These are phyloP conservation scores for Isichthys henryi DNA, from an alignment of 2,113 vertebrate species.

Conservation along the genomic window DNA sequence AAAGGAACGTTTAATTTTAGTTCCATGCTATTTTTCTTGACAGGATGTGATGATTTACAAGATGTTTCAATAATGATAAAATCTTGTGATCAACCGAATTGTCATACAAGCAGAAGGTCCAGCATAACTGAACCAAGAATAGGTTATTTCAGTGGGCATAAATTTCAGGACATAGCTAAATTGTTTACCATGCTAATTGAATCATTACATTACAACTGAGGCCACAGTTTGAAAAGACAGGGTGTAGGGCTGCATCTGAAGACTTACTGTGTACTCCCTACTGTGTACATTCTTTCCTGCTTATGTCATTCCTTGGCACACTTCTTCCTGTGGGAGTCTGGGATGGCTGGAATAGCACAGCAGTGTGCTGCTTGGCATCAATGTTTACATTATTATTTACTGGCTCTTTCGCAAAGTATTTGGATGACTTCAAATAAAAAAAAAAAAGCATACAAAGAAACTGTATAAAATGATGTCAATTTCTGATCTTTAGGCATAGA, in stretches of 20 bases:
- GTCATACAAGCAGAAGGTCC: neutral
- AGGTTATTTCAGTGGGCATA: neutral
- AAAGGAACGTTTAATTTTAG: neutral
- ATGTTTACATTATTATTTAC: neutral
- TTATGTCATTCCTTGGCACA: neutral
- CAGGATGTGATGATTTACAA: neutral
- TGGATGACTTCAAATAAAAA: neutral
- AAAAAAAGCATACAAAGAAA: neutral
- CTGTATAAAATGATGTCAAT: neutral
- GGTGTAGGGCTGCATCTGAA: neutral
- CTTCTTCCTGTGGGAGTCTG: neutral
- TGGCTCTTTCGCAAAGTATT: neutral
- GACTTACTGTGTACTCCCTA: neutral
- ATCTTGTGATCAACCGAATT: neutral
- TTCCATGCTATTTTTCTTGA: neutral
- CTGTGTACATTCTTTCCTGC: neutral
- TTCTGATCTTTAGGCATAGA: neutral
- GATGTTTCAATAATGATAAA: neutral
- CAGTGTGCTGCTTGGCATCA: neutral
- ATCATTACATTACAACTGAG: neutral
- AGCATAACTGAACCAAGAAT: neutral
- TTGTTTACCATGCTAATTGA: neutral
- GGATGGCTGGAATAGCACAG: neutral
- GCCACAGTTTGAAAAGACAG: neutral
- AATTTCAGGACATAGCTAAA: neutral